Base-by-base conservation (phyloP, 2,113 vertebrate species). In the Nyctereutes procyonoides region DNA sequence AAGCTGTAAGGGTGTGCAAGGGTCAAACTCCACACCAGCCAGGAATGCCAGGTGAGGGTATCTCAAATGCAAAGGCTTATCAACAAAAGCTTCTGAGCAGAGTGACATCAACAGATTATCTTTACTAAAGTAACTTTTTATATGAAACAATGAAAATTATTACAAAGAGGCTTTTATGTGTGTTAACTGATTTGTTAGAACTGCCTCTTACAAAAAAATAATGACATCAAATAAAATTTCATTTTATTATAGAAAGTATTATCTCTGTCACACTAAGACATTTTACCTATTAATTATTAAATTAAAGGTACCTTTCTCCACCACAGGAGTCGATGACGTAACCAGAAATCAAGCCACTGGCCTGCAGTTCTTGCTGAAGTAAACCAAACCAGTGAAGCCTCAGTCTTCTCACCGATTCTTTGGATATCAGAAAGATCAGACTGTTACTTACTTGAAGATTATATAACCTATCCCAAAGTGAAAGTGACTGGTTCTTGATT, bases 281-380 rank as follows among this genome's bases (percentile, higher is more conserved):
- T 53, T 63, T 26, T 20, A 56, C 26, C 48, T 80, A 87, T 19
- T 67, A 88, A 74, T 22, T 71, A 56, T 32, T 55, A 73, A 79
- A 67, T 74, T 73, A 74, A 88, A 51, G 51, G 98, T 98, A 99
- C 99, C 99, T 99, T 99, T 98, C 99, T 99, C 99, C 99, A 99
- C 99, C 99, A 99, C 35, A 99, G 99, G 2, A 99, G 99, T 76
- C 99, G 99, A 93, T 99, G 99, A 32, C 99, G 99, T 58, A 99
- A 97, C 99, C 99, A 99, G 98, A 99, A 99, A 98, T 99, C 99
- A n/a, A 99, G 98, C 99, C 99, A 99, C 96, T 99, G 99, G 73
- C 99, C 99, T 11, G 99, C 98, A n/a, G 99, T 99, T 89, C 99
- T 99, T 92, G 99, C 97, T 82, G 99, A 99, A 97, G 99, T 99